Evolutionary conservation across 2,113 vertebrate species (phyloP), one percentile per base, ranked within the genome.

Genomic region (Girardinichthys multiradiatus): DNA sequence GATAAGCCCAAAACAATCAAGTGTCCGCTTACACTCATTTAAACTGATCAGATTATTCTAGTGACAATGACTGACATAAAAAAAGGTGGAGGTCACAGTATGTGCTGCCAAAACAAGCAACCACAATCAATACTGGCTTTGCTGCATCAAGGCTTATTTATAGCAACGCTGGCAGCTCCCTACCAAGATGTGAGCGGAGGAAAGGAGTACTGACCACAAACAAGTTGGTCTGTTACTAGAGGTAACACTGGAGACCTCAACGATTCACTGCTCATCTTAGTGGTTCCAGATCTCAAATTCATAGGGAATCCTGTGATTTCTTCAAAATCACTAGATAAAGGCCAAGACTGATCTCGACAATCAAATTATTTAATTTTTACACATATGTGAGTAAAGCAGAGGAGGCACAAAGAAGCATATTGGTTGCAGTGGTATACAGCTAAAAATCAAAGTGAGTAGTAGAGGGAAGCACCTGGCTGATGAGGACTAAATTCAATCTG

Each of bases 111-210:
- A 83, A 89, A 87, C 86, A 85, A 86, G 67, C 76, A 45, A 77
- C 85, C 68, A 31, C 78, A 69, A 91, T 89, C 84, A 66, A 88
- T 90, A 73, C 29, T 21, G 82, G 83, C 60, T 85, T 82, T 82
- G 72, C 81, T 63, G 85, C 81, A 82, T 84, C 72, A 75, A 15
- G 69, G 73, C 82, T n/a, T 92, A 91, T 91, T 90, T 84, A 85
- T 86, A 90, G 87, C 72, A 87, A 81, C 79, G 76, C 71, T 45
- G 67, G 81, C 74, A 65, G 64, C 76, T 80, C 62, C 70, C 62
- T 68, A 33, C 72, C 70, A 70, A 84, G 76, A 80, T 63, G 19
- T 64, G 39, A 62, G 59, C 64, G 67, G 51, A 65, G 42, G 45
- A 27, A 48, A 68, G 60, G 57, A 67, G 76, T 67, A 59, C 29